These are phyloP conservation scores for Neosalanx taihuensis DNA, from an alignment of 2,797 vertebrate species.

Conservation along the genomic window DNA sequence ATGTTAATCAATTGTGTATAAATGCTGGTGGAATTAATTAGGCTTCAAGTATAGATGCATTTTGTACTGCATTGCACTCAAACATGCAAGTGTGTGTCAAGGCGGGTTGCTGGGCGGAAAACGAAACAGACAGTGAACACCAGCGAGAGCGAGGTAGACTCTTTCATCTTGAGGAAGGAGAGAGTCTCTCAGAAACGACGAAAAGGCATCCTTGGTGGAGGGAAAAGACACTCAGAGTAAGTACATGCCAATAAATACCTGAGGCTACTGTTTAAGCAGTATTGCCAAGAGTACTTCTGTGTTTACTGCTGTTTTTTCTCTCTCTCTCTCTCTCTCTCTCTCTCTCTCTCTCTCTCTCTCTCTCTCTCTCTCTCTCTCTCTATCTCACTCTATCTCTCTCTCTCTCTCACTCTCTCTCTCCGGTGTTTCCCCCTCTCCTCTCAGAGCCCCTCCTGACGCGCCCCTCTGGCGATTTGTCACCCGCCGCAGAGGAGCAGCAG, in stretches of 20 bases:
- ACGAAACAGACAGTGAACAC: not conserved
- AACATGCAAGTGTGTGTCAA: constrained; percentile 20
- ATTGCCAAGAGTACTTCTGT: not conserved
- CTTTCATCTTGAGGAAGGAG: not conserved
- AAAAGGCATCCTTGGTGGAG: constrained; percentile 4
- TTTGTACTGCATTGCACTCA: constrained; percentile 2
- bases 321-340: not conserved
- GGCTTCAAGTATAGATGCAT: not conserved
- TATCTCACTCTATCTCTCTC: not conserved
- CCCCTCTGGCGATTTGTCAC: constrained; percentile 63
- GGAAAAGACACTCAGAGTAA: constrained; percentile 31
- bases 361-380: not conserved
- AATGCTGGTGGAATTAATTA: not conserved
- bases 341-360: not conserved
- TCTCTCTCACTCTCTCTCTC: not conserved
- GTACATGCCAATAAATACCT: not conserved
- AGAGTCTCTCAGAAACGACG: not conserved
- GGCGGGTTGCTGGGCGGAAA: not conserved
- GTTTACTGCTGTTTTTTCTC: too few species aligned
- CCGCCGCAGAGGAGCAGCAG: constrained; percentile 44
- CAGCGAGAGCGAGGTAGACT: constrained; percentile 42
- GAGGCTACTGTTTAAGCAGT: not conserved
- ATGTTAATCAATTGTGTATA: not conserved
- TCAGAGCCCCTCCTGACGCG: constrained; percentile 36
- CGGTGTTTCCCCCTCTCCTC: not conserved